Conservation (phyloP, 2,113 vertebrate species). For the human region DNA sequence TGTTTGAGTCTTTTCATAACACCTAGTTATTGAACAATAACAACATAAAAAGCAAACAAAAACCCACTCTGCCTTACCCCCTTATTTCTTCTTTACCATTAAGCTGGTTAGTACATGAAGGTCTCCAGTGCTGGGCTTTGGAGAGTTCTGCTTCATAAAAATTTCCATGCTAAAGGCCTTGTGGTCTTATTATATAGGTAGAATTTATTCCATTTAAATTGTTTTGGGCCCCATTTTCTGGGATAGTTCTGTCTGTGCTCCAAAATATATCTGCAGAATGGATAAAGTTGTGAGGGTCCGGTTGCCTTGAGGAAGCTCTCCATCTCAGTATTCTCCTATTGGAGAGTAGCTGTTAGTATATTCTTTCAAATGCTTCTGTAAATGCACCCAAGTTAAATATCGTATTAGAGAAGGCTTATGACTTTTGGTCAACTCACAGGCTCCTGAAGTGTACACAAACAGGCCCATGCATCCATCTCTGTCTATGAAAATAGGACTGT, state of each 20-base stretch:
- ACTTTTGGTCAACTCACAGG: neutral
- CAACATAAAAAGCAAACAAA: neutral
- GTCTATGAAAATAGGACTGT: neutral
- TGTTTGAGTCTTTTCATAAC: neutral
- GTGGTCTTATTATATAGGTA: neutral
- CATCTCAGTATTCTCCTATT: neutral
- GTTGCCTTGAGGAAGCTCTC: neutral
- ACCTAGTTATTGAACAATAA: neutral
- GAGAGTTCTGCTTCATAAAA: neutral
- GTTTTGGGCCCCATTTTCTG: neutral
- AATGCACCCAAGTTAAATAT: neutral
- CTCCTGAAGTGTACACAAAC: neutral
- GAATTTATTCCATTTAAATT: neutral
- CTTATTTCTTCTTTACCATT: neutral
- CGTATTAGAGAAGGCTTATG: neutral
- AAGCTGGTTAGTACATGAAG: neutral
- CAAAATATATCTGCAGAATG: neutral
- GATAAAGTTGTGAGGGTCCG: neutral
- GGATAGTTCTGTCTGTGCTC: neutral
- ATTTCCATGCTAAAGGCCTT: neutral
- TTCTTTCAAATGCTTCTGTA: neutral
- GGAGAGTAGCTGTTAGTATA: neutral
- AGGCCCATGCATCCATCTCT: neutral
- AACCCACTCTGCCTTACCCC: neutral
- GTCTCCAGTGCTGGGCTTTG: neutral